Evolutionary conservation across 2,113 vertebrate species (phyloP).

Genomic region (Tautogolabrus adspersus): DNA sequence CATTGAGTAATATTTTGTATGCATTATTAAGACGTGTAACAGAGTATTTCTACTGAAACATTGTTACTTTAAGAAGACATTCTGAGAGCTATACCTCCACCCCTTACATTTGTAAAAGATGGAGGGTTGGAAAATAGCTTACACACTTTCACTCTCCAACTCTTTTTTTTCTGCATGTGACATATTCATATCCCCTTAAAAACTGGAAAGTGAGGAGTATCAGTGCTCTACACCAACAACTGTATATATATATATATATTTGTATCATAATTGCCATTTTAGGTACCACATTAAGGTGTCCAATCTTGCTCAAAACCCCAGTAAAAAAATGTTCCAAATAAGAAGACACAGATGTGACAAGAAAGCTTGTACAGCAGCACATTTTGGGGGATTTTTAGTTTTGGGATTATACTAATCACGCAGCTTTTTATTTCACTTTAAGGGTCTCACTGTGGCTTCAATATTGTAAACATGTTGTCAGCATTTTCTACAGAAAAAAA

Average conservation of each 20-base stretch:
- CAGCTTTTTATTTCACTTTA: not conserved
- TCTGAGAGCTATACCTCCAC: not conserved
- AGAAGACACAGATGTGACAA: not conserved
- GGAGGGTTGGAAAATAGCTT: not conserved
- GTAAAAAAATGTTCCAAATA: not conserved
- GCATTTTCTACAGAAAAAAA: not conserved
- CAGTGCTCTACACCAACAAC: no score
- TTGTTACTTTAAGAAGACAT: not conserved
- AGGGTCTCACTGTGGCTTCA: not conserved
- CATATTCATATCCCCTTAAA: no score
- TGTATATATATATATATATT: no score
- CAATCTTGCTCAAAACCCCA: not conserved
- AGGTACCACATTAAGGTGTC: not conserved
- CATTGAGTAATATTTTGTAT: no score
- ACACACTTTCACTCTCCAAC: no score
- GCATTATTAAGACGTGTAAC: no score
- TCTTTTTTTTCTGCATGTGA: no score
- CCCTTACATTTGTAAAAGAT: not conserved
- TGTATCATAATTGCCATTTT: no score
- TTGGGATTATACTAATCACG: not conserved
- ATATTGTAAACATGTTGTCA: not conserved
- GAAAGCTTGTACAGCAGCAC: not conserved
- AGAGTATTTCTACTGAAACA: not conserved
- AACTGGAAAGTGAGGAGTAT: no score
- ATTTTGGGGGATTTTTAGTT: slow-evolving; percentile 5